A percentile compares a stretch with the other conserved stretches of the same genome.
phyloP scores from a whole-genome alignment of 1,140 invertebrate genomes.

The Danaus plexippus region DNA sequence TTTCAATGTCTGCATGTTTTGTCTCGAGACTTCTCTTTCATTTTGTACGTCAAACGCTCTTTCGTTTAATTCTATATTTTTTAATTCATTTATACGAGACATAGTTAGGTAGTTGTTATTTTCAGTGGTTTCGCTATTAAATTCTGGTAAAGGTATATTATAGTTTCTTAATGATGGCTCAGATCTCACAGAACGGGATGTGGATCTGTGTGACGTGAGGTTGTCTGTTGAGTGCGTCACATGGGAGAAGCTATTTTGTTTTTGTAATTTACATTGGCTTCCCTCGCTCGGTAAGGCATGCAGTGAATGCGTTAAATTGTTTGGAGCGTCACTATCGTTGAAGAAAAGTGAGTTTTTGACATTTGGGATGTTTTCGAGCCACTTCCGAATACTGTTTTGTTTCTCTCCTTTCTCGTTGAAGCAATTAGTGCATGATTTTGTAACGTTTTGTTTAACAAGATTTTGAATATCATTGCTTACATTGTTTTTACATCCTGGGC shows the following conservation, averaged over 20 bases:
- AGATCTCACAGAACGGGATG: conserved; percentile 56
- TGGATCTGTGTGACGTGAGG: conserved; percentile 33
- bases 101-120: conserved; percentile 43
- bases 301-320: conserved; percentile 45
- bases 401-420: conserved; percentile 75
- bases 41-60: conserved; percentile 19
- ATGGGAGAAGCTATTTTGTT: conserved; percentile 49
- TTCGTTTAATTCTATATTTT: conserved; percentile 37
- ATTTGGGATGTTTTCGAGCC: conserved; percentile 82
- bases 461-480: conserved; percentile 45
- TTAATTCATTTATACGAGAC: conserved; percentile 41
- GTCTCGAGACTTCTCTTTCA: conserved; percentile 20
- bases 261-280: conserved; percentile 36
- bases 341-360: conserved; percentile 44
- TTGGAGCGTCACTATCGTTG: conserved; percentile 37
- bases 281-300: conserved; percentile 42
- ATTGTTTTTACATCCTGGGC: conserved; percentile 75
- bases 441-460: conserved; percentile 57
- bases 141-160: conserved; percentile 58
- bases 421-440: conserved; percentile 66
- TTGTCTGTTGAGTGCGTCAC: conserved; percentile 32
- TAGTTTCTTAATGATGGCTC: conserved; percentile 57
- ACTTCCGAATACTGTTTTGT: conserved; percentile 80
- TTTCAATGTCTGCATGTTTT: conserved; percentile 27
- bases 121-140: conserved; percentile 31